Evolutionary conservation across 2,113 vertebrate species (phyloP), one percentile per base, ranked within the genome.

Genomic region (Callipepla squamata): DNA sequence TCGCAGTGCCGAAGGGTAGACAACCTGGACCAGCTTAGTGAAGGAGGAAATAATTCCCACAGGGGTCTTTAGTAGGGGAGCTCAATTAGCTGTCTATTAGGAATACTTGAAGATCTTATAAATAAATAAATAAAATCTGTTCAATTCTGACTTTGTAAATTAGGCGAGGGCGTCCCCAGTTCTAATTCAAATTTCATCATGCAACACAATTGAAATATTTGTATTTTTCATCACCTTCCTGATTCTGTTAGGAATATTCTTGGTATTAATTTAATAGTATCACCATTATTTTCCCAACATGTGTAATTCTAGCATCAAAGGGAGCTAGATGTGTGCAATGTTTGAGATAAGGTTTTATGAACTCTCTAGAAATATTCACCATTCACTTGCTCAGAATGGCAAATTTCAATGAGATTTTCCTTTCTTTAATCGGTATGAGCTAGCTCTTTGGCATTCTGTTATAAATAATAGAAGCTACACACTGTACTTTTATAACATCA

Each of bases 381-480:
- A 84, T 72, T 92, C 73, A 42, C 80, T 90, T 59, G 20, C 42
- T 72, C 76, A 74, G 73, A 96, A 90, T 28, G 44, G 91, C 58
- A 95, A 83, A 70, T 76, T 95, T 92, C 95, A 90, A 20, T 80
- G 95, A 91, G 90, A 95, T 94, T 95, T 95, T 88, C 92, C 95
- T 95, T 85, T 91, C 92, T 92, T 96, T 94, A 96, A 96, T 96
- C 6, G 87, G 78, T 94, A 94, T 94, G 85, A 96, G 94, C 85
- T 92, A 97, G 92, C 78, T 94, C 89, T 94, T 94, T 95, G 90
- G 95, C 92, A 96, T 97, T 93, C 84, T 94, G 87, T 94, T 96
- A 96, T 97, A 94, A 97, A 96, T 97, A 97, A 97, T 93, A 94
- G 62, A 97, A 94, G 91, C 93, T 92, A 96, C 94, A 97, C 76